A percentile compares a stretch with the other conserved stretches of the same genome.
phyloP scores from a whole-genome alignment of 2,888 invertebrate species.

The Gastracanthus pulcherrimus region DNA sequence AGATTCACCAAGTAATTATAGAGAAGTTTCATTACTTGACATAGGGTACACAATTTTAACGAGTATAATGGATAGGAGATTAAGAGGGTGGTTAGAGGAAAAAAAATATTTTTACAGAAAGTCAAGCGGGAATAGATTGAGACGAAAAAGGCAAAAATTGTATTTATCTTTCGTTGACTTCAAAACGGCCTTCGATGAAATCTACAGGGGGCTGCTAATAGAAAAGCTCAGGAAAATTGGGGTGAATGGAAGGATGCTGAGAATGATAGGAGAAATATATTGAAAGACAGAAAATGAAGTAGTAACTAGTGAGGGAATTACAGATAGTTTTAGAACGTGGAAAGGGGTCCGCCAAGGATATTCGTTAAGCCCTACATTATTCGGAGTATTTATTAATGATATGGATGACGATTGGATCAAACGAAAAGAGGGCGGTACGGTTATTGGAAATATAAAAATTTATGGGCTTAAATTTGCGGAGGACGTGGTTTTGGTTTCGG shows the following conservation, averaged over 20 bases:
- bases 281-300: slow-evolving; percentile 43
- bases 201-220: neutral
- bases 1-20: too few relatives aligned
- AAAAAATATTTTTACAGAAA: too few relatives aligned
- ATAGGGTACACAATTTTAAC: too few relatives aligned
- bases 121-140: neutral
- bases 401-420: slow-evolving; percentile 54
- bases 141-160: neutral
- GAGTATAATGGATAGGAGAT: too few relatives aligned
- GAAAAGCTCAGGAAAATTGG: slow-evolving; percentile 14
- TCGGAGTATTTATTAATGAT: slow-evolving; percentile 52
- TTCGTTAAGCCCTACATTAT: slow-evolving; percentile 45
- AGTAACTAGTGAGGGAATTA: slow-evolving; percentile 5
- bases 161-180: neutral
- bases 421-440: too few relatives aligned
- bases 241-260: slow-evolving; percentile 25
- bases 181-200: neutral
- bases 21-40: too few relatives aligned
- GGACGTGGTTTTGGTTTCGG: too few relatives aligned
- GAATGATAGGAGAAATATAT: slow-evolving; percentile 48
- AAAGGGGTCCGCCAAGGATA: slow-evolving; percentile 52
- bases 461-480: too few relatives aligned
- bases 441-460: too few relatives aligned
- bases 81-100: too few relatives aligned
- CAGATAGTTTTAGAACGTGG: neutral